Conservation (phyloP, 2,113 vertebrate genomes). For the Salvelinus sp. region DNA sequence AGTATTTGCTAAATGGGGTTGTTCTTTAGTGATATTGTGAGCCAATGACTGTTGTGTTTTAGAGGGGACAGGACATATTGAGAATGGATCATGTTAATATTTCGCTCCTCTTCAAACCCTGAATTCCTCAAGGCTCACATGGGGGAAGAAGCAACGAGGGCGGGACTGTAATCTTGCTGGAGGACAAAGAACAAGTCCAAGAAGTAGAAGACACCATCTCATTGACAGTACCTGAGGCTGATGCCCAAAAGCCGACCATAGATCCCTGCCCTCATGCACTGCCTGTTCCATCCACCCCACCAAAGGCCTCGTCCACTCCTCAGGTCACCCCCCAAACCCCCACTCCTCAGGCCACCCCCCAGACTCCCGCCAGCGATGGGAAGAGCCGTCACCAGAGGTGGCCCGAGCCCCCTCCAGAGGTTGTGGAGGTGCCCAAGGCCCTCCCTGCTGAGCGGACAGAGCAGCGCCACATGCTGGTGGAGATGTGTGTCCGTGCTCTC, state of each 20-base stretch:
- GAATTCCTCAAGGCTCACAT: constrained; percentile 35
- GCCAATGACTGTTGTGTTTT: neutral
- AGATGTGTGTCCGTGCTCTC: constrained; percentile 86
- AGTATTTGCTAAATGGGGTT: neutral
- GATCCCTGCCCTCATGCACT: constrained; percentile 49
- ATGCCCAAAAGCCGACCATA: constrained; percentile 60
- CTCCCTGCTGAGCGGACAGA: constrained; percentile 81
- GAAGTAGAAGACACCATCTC: constrained; percentile 71
- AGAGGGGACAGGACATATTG: neutral
- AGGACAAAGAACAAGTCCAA: constrained; percentile 59
- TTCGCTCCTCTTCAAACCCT: neutral
- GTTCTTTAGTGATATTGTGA: neutral
- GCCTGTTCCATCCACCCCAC: constrained; percentile 50
- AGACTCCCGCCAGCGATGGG: constrained; percentile 70
- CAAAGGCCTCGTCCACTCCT: constrained; percentile 54
- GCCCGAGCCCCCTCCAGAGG: constrained; percentile 72
- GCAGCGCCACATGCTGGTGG: constrained; percentile 87
- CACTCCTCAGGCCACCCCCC: constrained; percentile 40
- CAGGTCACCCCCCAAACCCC: constrained; percentile 46
- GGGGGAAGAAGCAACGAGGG: constrained; percentile 45
- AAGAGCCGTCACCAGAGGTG: constrained; percentile 64
- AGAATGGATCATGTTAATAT: neutral
- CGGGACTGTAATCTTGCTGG: constrained; percentile 44
- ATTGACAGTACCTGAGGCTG: constrained; percentile 58
- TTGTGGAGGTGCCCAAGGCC: constrained; percentile 77